Evolutionary conservation across 2,888 invertebrate genomes (phyloP).

Genomic region (Scaptomyza parva): DNA sequence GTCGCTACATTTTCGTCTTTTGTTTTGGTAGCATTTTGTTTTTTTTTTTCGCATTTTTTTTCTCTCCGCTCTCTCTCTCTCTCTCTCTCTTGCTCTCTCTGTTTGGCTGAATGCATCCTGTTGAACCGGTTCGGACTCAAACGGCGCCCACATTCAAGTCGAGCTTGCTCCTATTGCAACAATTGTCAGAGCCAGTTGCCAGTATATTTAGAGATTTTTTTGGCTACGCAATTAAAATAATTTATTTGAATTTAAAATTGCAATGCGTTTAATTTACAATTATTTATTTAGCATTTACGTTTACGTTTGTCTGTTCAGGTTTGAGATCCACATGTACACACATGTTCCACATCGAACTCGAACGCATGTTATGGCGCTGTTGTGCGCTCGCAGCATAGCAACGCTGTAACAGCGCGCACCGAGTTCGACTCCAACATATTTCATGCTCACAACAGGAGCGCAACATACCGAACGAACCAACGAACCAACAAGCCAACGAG

Average conservation of each 20-base stretch:
- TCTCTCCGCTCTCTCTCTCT: conserved; percentile 4
- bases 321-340: conserved; percentile 51
- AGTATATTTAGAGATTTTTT: background rate
- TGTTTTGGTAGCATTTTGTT: conserved; percentile 57
- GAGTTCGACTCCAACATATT: conserved; percentile 37
- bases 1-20: conserved; percentile 54
- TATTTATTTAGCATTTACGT: too few relatives aligned
- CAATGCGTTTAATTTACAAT: background rate
- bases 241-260: conserved; percentile 13
- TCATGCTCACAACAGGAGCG: conserved; percentile 18
- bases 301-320: background rate
- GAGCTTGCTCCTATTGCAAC: conserved; percentile 12
- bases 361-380: conserved; percentile 17
- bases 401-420: conserved; percentile 31
- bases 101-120: conserved; percentile 59
- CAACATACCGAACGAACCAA: conserved; percentile 3
- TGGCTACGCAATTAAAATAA: conserved; percentile 1
- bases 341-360: conserved; percentile 53
- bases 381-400: conserved; percentile 17
- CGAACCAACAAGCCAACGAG: too few relatives aligned
- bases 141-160: conserved; percentile 37
- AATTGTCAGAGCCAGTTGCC: background rate
- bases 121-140: conserved; percentile 62
- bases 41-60: conserved; percentile 33
- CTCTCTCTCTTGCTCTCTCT: background rate